Evolutionary conservation across 2,797 vertebrate species (phyloP), one percentile per base, ranked within the genome.

Genomic region (Lophotriccus pileatus): DNA sequence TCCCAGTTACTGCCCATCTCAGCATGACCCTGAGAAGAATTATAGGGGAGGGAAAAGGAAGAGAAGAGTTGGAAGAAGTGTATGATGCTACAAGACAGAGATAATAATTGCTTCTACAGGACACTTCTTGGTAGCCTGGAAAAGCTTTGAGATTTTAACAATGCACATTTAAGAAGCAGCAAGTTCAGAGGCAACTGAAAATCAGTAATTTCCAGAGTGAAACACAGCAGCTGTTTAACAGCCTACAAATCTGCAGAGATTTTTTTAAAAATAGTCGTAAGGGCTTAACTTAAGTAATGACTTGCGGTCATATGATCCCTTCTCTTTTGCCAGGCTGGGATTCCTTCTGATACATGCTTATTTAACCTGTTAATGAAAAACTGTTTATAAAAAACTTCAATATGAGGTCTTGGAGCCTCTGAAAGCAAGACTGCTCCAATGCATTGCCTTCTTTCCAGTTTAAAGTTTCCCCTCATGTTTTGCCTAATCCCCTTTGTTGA

Each of bases 51-150:
- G 39, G 16, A 70, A 72, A 74, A 83, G 16, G 52, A 80, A 58
- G 22, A 32, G 41, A 34, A 62, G 27, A 67, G 28, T 23, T 11
- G 3, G 23, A 84, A 85, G 30, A 81, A 60, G 6, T 16, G 30
- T 64, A 13, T 0, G 0, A 9, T 3, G 7, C 37, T 37, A 43
- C 10, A 23, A 47, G 43, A 69, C 43, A 79, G 46, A 70, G 20
- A 64, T 15, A 49, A 32, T 37, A 72, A 68, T 85, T 69, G 21
- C 34, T 63, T 85, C 44, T 43, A 22, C 20, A 49, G 27, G 18
- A 36, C 30, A 12, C 30, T 91, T 12, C 37, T 81, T 52, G 14
- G 18, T 46, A 84, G 50, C 24, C 36, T 88, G 39, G 43, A 75
- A 93, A 88, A 85, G 8, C 3, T 5, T 80, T 53, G 47, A 77